Evolutionary conservation across 2,113 vertebrate genomes (phyloP).

Genomic region (Proteles cristata): DNA sequence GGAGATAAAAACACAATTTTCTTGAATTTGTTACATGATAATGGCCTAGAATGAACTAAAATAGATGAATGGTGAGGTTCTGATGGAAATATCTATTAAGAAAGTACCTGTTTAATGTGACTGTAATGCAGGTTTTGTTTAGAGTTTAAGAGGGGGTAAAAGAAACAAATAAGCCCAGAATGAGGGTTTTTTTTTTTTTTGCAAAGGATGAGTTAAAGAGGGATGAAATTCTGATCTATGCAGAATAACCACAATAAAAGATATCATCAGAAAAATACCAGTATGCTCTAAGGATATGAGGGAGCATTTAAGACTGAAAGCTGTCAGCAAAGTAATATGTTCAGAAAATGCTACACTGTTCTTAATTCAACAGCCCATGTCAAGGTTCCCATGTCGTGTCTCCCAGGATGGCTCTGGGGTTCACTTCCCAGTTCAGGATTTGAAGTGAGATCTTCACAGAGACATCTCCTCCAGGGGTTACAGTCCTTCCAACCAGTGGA

Average conservation of each 20-base stretch:
- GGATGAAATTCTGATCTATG: not conserved
- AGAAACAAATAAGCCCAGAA: not conserved
- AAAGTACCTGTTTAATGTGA: not conserved
- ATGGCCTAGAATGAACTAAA: not conserved
- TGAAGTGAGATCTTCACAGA: not conserved
- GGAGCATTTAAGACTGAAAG: not conserved
- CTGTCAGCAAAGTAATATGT: not conserved
- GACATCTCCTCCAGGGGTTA: not conserved
- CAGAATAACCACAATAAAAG: constrained; percentile 35
- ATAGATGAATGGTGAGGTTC: not conserved
- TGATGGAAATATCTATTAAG: not conserved
- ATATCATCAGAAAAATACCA: not conserved
- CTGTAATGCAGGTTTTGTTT: not conserved
- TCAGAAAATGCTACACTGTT: not conserved
- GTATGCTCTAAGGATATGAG: not conserved
- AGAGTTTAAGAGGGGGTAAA: not conserved
- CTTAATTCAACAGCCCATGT: not conserved
- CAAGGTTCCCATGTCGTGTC: not conserved
- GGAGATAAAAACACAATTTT: not conserved
- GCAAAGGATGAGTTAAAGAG: not conserved
- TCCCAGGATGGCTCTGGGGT: not conserved
- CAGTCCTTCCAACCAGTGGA: not conserved
- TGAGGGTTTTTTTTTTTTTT: not conserved
- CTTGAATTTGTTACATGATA: not conserved
- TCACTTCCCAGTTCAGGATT: not conserved